Evolutionary conservation across 2,797 vertebrate genomes (phyloP).

Genomic region (Coluber constrictor): DNA sequence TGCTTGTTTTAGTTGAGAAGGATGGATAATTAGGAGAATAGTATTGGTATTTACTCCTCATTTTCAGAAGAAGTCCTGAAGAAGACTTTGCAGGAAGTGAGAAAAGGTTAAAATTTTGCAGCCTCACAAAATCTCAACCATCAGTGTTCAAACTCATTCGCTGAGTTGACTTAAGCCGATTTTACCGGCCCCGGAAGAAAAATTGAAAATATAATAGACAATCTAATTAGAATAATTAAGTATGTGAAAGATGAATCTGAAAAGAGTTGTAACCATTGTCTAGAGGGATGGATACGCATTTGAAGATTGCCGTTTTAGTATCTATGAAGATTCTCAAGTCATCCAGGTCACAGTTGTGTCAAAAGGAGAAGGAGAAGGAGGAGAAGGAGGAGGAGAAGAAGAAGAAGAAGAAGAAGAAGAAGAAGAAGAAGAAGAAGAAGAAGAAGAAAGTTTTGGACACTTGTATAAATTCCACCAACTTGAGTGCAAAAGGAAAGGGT

Average conservation of each 20-base stretch:
- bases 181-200: neutral
- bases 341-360: neutral
- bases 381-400: no score
- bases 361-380: no score
- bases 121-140: neutral
- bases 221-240: neutral
- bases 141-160: neutral
- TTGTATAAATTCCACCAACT: neutral
- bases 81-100: neutral
- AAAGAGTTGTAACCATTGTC: neutral
- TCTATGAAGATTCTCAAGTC: neutral
- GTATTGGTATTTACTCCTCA: neutral
- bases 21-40: neutral
- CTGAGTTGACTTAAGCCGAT: neutral
- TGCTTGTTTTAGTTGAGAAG: neutral
- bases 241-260: neutral
- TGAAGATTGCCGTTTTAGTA: neutral
- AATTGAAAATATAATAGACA: neutral
- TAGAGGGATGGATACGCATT: no score
- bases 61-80: neutral
- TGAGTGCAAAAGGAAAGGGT: neutral
- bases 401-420: no score
- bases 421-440: no score
- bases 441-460: neutral
- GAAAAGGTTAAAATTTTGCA: neutral